A percentile compares a stretch with the other conserved stretches of the same genome.
Conservation (phyloP, 2,113 vertebrate genomes). For the Malurus cyaneus region DNA sequence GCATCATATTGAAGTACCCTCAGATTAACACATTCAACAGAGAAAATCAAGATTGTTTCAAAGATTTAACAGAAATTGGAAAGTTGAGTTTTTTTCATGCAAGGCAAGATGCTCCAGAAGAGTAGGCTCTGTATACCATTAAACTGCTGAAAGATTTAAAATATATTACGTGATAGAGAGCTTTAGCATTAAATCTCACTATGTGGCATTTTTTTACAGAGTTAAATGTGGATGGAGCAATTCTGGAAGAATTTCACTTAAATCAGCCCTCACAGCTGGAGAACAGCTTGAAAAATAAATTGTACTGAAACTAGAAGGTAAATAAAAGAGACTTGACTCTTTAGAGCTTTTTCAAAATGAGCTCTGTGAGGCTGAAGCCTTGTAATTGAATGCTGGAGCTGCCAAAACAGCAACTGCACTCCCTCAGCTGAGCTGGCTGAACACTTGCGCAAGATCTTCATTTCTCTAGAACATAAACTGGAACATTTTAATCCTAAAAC, state of each 20-base stretch:
- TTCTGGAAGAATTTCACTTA: background rate
- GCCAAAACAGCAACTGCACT: constrained; percentile 3
- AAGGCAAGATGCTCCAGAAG: background rate
- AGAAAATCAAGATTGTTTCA: background rate
- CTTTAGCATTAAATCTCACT: background rate
- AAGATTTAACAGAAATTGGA: background rate
- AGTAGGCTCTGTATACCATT: background rate
- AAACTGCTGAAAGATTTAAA: background rate
- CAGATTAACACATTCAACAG: background rate
- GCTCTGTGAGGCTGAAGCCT: background rate
- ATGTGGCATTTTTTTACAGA: background rate
- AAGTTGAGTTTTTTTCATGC: background rate
- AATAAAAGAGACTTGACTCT: background rate
- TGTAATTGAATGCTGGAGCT: background rate
- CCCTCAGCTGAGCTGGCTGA: background rate
- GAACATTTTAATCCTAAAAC: constrained; percentile 1
- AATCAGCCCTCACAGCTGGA: background rate
- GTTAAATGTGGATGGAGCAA: background rate
- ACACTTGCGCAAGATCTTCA: background rate
- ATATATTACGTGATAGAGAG: background rate
- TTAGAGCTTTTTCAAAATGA: background rate
- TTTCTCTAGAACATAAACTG: background rate
- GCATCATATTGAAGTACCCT: background rate
- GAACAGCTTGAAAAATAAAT: constrained; percentile 2
- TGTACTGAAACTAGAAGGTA: background rate